Evolutionary conservation across 2,888 invertebrate species (phyloP), one percentile per base, ranked within the genome.

Genomic region (Drosophila atripex): DNA sequence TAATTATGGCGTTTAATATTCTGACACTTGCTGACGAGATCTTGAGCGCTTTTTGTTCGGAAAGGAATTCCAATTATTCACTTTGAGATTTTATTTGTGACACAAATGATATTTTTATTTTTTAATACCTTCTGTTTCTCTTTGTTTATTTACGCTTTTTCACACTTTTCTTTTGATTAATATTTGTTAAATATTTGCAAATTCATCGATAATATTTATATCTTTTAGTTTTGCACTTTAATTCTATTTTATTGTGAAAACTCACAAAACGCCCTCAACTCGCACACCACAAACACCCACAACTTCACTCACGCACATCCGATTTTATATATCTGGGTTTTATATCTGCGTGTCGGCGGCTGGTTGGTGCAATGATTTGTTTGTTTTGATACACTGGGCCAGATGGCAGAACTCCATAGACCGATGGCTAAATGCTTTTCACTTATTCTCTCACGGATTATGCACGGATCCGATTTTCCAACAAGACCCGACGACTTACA

Each of bases 401-500:
- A 39, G 60, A 59, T 56, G 14, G 52, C 32, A 30, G 28, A 45
- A 23, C n/a, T 7, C 11, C 52, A 46, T 39, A 16, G 32, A 54
- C 68, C 9, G 58, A 51, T 75, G 58, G 55, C 51, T 51, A 38
- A 25, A 16, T 39, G 51, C 49, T 16, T 25, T 55, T 39, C 51
- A 47, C 58, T 61, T 45, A 32, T 51, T 52, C 77, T 32, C 28
- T 9, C 74, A 70, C 61, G 56, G 63, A 68, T 46, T 45, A 21
- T 14, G 25, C 32, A 6, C 28, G 23, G 41, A 8, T 18, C 41
- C 43, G 35, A 35, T 23, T 30, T 18, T 30, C 32, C 25, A 56
- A 72, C 83, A 52, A 72, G 59, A 71, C 70, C 77, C 50, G 69
- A 66, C 88, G 83, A 86, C 68, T 75, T 86, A 87, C 88, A 87